Evolutionary conservation across 2,113 vertebrate genomes (phyloP).

Genomic region (Ursus arctos): DNA sequence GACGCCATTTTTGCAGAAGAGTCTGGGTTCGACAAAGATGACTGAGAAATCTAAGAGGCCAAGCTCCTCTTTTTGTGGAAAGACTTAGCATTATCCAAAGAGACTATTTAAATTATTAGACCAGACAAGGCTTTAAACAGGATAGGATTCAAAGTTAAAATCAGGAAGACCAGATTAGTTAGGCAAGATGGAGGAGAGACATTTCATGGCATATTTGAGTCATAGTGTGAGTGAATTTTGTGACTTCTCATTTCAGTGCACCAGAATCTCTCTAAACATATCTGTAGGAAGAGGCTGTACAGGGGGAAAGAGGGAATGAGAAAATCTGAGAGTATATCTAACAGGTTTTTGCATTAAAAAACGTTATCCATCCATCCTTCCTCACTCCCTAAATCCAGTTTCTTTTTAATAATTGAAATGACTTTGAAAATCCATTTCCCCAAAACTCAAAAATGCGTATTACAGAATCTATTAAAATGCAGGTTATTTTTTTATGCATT

Average conservation of each 20-base stretch:
- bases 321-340: not conserved
- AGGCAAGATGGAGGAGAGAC: not conserved
- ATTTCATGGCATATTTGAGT: not conserved
- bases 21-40: not conserved
- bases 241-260: not conserved
- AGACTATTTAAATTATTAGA: not conserved
- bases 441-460: not conserved
- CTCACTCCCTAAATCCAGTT: not conserved
- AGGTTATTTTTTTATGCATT: not conserved
- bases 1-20: not conserved
- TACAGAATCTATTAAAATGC: not conserved
- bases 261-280: not conserved
- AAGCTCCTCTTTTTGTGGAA: not conserved
- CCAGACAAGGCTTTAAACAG: not conserved
- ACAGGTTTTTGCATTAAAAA: not conserved
- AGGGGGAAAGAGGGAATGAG: not conserved
- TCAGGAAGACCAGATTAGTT: not conserved
- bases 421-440: not conserved
- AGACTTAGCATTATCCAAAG: not conserved
- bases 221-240: not conserved
- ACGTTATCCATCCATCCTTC: not conserved
- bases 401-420: constrained; percentile 20
- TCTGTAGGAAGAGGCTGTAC: not conserved
- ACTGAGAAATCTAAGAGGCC: not conserved
- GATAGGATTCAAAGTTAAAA: not conserved